Base-by-base conservation (phyloP, 2,113 vertebrate species). In the Ammodytes dubius region DNA sequence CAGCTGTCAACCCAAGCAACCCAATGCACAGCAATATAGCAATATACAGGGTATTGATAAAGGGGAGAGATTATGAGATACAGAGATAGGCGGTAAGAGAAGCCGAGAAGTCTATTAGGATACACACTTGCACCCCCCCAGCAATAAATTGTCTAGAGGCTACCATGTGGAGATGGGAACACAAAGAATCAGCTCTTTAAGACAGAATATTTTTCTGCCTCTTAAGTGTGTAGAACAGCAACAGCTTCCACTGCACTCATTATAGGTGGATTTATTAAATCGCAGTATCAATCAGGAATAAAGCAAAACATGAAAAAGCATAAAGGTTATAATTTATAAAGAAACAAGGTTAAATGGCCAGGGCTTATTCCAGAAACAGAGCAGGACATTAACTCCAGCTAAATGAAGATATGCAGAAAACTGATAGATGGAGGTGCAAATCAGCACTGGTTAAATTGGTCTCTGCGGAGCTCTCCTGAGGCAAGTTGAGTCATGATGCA, bases 401-500 rank as follows among this genome's bases (percentile, higher is more conserved):
- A 64, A 86, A 86, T 78, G 68, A 52, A 89, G 86, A 79, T 77
- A 80, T 76, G 83, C 79, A 82, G 64, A 53, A 87, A 72, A 86
- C 67, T 71, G 81, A 86, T 68, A 83, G 69, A 85, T 86, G 74
- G 63, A 47, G 15, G 70, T 66, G 70, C 57, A 84, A 77, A 87
- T 87, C 79, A 87, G 75, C 70, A 56, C 64, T 79, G 52, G 87
- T 88, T 77, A 81, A 87, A 86, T 86, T 87, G 85, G 73, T 83
- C 87, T 89, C 74, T 81, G 65, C 68, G 70, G 77, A 82, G 78
- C 77, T 87, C 66, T 88, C 86, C 85, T 68, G 27, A 84, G 87
- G 86, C 82, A 73, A 86, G 65, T 56, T 56, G 46, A 79, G 70
- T 71, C 69, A 68, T 92, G 91, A 92, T 89, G 92, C 86, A 93